Conservation (phyloP, 2,888 invertebrate species). For the Chrysotoxum bicinctum region DNA sequence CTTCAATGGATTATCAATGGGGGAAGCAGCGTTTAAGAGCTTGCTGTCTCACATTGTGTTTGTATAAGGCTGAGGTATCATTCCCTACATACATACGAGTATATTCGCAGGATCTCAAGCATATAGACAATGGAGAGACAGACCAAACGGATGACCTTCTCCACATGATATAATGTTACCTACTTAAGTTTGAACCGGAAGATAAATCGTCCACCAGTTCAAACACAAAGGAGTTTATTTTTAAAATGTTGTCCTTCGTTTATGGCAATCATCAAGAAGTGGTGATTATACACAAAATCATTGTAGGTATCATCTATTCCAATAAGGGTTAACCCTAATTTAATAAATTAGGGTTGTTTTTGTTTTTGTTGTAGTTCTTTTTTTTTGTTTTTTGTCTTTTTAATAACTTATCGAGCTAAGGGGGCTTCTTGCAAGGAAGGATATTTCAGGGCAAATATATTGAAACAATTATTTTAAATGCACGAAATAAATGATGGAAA, state of each 20-base stretch:
- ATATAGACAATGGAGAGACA: slow-evolving; percentile 54
- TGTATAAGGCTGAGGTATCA: slow-evolving; percentile 3
- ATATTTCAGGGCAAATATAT: background rate
- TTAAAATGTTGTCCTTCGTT: slow-evolving; percentile 39
- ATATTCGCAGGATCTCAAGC: slow-evolving; percentile 15
- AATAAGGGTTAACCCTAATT: slow-evolving; percentile 12
- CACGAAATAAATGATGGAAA: background rate
- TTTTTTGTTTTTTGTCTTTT: background rate
- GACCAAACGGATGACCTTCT: slow-evolving; percentile 63
- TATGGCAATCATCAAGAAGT: slow-evolving; percentile 28
- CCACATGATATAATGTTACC: slow-evolving; percentile 64
- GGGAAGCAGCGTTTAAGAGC: slow-evolving; percentile 49
- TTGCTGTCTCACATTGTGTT: slow-evolving; percentile 2
- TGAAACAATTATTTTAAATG: background rate
- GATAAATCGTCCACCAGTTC: slow-evolving; percentile 55
- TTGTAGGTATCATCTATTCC: background rate
- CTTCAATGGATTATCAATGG: slow-evolving; percentile 70
- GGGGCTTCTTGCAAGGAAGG: background rate
- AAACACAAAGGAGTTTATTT: slow-evolving; percentile 58
- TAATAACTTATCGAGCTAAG: background rate
- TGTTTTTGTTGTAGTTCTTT: background rate
- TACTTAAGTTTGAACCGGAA: slow-evolving; percentile 59
- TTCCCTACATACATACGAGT: background rate
- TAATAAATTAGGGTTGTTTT: slow-evolving; percentile 17
- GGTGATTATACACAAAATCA: slow-evolving; percentile 15